These are phyloP conservation scores for Metallyticus violacea DNA, from an alignment of 2,888 invertebrate genomes.

Conservation along the genomic window DNA sequence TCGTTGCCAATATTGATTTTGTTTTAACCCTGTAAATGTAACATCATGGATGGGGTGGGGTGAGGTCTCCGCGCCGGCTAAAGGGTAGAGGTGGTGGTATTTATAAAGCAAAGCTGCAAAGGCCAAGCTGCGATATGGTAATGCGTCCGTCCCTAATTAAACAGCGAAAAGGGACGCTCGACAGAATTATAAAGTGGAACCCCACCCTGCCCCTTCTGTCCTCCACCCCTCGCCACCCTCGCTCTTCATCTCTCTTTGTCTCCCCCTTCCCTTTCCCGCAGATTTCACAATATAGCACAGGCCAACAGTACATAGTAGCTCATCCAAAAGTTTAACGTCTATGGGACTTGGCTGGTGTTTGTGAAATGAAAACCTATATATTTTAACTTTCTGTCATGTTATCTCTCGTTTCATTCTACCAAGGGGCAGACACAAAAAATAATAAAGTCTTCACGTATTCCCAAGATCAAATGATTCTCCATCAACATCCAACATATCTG, in stretches of 20 bases:
- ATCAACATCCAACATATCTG: too few species aligned
- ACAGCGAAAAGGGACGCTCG: slow-evolving; percentile 31
- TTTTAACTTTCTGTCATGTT: not conserved
- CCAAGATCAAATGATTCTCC: not conserved
- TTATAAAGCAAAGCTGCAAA: slow-evolving; percentile 32
- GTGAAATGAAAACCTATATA: slow-evolving; percentile 6
- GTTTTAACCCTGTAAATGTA: slow-evolving; percentile 31
- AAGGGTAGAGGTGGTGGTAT: slow-evolving; percentile 30
- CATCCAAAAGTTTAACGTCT: slow-evolving; percentile 10
- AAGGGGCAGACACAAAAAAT: not conserved
- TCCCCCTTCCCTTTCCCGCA: not conserved
- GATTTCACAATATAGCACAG: slow-evolving; percentile 14
- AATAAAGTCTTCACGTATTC: not conserved
- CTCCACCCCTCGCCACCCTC: not conserved
- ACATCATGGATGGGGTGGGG: slow-evolving; percentile 16
- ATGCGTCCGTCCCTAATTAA: slow-evolving; percentile 33
- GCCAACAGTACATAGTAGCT: not conserved
- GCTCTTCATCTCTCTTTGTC: not conserved
- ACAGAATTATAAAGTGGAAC: slow-evolving; percentile 33
- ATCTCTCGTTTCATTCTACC: not conserved
- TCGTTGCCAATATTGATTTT: slow-evolving; percentile 29
- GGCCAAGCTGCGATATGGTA: slow-evolving; percentile 34
- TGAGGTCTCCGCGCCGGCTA: not conserved
- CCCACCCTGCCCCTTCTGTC: slow-evolving; percentile 4
- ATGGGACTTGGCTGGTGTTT: not conserved